Conservation (phyloP, 1,140 invertebrate species). For the Brachionus angularis region DNA sequence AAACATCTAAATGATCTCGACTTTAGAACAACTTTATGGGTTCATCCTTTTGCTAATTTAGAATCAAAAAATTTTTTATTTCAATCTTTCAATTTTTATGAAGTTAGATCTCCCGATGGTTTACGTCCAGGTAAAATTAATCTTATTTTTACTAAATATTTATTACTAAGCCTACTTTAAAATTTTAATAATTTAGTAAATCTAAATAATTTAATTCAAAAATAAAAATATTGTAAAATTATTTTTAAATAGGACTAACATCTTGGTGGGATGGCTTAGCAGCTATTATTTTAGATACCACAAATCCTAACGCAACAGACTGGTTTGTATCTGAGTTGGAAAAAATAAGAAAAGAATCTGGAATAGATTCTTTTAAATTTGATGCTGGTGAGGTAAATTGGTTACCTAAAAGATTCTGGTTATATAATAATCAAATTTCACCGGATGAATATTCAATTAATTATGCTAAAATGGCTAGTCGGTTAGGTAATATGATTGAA, state of each 20-base stretch:
- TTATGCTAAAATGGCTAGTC: slow-evolving; percentile 31
- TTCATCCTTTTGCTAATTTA: slow-evolving; percentile 74
- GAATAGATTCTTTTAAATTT: slow-evolving; percentile 83
- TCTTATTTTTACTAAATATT: too few relatives aligned
- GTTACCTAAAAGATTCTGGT: slow-evolving; percentile 20
- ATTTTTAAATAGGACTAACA: not conserved
- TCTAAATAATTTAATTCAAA: not conserved
- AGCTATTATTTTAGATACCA: slow-evolving; percentile 21
- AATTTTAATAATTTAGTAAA: too few relatives aligned
- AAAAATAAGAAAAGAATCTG: slow-evolving; percentile 47
- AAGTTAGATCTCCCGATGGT: slow-evolving; percentile 37
- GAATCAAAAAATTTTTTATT: slow-evolving; percentile 21
- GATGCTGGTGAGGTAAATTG: slow-evolving; percentile 68
- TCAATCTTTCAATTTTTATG: slow-evolving; percentile 11
- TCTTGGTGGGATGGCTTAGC: slow-evolving; percentile 43
- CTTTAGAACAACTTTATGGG: slow-evolving; percentile 75
- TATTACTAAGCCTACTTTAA: too few relatives aligned
- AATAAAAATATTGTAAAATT: not conserved
- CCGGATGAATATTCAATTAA: slow-evolving; percentile 37
- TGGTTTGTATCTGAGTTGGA: slow-evolving; percentile 8
- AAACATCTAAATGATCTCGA: slow-evolving; percentile 64
- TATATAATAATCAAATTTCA: not conserved
- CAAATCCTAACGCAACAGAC: slow-evolving; percentile 8
- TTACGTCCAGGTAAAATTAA: slow-evolving; percentile 19
- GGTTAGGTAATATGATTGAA: slow-evolving; percentile 57